Percentiles rank a stretch among this genome's conserved stretches.
phyloP scores from a whole-genome alignment of 2,888 invertebrate species.

The Rhingia rostrata region DNA sequence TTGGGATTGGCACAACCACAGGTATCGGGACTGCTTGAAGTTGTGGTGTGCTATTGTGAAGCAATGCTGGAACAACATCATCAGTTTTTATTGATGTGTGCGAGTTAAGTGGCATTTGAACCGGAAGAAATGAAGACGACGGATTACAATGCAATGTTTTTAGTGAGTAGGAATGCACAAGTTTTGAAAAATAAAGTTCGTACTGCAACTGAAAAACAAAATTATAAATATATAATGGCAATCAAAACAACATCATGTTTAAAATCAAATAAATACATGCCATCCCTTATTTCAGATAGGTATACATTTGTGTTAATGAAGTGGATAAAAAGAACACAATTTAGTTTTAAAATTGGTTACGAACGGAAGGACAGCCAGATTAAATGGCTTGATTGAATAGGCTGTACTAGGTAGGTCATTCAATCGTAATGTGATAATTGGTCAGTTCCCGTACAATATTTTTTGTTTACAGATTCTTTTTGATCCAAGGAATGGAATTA shows the following conservation, averaged over 20 bases:
- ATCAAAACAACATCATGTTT: neutral
- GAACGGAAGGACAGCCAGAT: too few species aligned
- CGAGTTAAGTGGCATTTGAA: constrained; percentile 27
- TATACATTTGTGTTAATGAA: neutral
- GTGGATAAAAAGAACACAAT: neutral
- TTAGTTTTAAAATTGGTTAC: too few species aligned
- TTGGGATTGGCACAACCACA: constrained; percentile 56
- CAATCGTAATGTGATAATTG: too few species aligned
- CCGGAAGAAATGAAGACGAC: constrained; percentile 29
- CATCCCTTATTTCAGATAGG: too few species aligned
- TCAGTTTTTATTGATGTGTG: constrained; percentile 22
- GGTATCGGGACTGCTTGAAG: constrained; percentile 59
- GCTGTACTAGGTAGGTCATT: too few species aligned
- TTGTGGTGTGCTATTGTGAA: constrained; percentile 29
- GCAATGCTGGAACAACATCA: constrained; percentile 1
- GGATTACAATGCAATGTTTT: constrained; percentile 79
- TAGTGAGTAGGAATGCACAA: constrained; percentile 81
- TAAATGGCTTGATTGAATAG: too few species aligned
- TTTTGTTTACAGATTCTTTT: too few species aligned
- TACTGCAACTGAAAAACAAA: constrained; percentile 79
- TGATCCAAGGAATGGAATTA: too few species aligned
- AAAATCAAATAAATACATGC: too few species aligned
- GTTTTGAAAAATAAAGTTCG: constrained; percentile 82
- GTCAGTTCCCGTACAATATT: too few species aligned
- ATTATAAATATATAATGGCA: neutral